Conservation (phyloP, 2,888 invertebrate species). For the Priocnemis perturbator region DNA sequence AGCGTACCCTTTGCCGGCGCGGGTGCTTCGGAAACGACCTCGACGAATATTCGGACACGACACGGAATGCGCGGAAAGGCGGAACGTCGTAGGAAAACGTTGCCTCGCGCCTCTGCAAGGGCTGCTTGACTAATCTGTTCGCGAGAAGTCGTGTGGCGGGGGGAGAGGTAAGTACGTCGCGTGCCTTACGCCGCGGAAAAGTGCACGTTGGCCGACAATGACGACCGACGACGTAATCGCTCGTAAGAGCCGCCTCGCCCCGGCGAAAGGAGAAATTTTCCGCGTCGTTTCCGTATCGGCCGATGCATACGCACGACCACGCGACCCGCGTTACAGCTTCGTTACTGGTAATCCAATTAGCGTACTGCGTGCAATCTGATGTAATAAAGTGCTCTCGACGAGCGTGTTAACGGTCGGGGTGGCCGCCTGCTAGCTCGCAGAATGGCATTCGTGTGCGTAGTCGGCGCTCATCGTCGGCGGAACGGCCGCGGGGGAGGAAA, state of each 20-base stretch:
- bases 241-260: background rate
- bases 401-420: background rate
- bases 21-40: no score
- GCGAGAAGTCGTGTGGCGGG: no score
- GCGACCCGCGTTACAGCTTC: background rate
- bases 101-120: no score
- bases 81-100: no score
- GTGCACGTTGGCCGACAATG: background rate
- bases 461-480: no score
- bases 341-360: slow-evolving; percentile 33
- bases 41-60: no score
- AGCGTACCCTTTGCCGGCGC: slow-evolving; percentile 9
- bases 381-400: slow-evolving; percentile 8
- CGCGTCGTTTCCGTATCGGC: slow-evolving; percentile 9
- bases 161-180: background rate
- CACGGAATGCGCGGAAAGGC: no score
- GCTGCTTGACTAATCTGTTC: slow-evolving; percentile 10
- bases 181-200: slow-evolving; percentile 10
- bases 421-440: background rate
- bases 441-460: no score
- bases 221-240: slow-evolving; percentile 8
- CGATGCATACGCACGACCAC: slow-evolving; percentile 21
- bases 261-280: slow-evolving; percentile 2
- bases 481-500: no score
- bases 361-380: slow-evolving; percentile 23